Evolutionary conservation across 2,113 vertebrate genomes (phyloP), one percentile per base, ranked within the genome.

Genomic region (Bos indicus): DNA sequence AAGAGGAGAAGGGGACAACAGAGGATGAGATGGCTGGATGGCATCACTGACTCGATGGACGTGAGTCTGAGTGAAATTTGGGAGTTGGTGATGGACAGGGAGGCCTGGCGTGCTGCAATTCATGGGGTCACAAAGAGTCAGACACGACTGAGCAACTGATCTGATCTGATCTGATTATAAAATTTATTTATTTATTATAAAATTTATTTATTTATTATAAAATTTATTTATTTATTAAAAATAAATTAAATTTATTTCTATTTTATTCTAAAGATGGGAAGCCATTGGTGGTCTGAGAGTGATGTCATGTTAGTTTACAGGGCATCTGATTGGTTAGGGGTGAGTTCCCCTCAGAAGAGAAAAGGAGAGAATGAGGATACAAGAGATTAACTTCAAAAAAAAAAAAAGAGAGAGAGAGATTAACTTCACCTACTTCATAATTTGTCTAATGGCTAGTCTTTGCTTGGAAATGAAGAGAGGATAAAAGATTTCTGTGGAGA

Each of bases 371-470:
- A 48, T 64, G 33, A 62, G 28, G 33, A 94, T 59, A 94, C 51
- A 67, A 56, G 89, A 95, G 12, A 96, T 89, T 82, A 86, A 94
- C 25, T 89, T 96, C 21, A 94, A 40, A 40, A 40, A 40, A 40
- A 40, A 40, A 40, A 40, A 40, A 40, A 40, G 40, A 40, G 40
- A 40, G 40, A 40, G 40, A 56, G 89, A 95, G 12, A 96, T 89
- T 82, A 86, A 94, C 25, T 89, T 96, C 21, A 94, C n/a, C 12
- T 82, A 89, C 57, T 94, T 96, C 19, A 62, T 84, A 90, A 94
- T 90, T 77, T 87, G 15, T 71, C 25, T 92, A 92, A 57, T 60
- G 6, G 48, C 40, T n/a, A 88, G 17, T 88, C 15, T 80, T 91
- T 40, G 8, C 36, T 92, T 95, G 40, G 91, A 88, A 77, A 80